These are phyloP conservation scores for Salvelinus alpinus DNA, from an alignment of 2,113 vertebrate genomes.

Conservation along the genomic window DNA sequence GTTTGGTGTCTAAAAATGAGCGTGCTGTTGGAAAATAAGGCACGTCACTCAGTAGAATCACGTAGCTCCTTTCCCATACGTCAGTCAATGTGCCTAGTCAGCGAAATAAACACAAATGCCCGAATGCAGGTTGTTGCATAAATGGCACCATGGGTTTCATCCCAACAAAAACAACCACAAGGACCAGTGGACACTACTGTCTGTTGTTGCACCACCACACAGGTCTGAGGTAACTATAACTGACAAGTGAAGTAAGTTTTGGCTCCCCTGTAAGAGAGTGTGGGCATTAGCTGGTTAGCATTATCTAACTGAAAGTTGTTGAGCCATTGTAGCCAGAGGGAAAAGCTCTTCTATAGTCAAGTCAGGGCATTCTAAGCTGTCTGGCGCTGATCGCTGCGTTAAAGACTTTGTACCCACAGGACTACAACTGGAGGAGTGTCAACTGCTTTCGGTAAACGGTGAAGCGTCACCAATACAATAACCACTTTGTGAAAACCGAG, in stretches of 20 bases:
- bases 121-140: conserved; percentile 54
- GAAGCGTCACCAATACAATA: conserved; percentile 50
- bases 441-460: conserved; percentile 59
- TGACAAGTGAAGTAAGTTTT: neutral
- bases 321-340: conserved; percentile 26
- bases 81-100: conserved; percentile 58
- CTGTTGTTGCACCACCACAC: neutral
- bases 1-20: conserved; percentile 40
- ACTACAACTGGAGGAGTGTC: conserved; percentile 46
- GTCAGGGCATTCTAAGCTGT: neutral
- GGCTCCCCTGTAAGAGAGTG: neutral
- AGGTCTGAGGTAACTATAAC: neutral
- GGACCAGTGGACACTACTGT: conserved; percentile 31
- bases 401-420: neutral
- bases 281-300: neutral
- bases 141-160: conserved; percentile 50
- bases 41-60: conserved; percentile 23
- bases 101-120: conserved; percentile 64
- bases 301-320: conserved; percentile 18
- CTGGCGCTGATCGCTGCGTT: neutral
- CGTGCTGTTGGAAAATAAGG: conserved; percentile 47
- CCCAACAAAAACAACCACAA: conserved; percentile 62
- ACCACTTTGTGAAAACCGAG: conserved; percentile 51
- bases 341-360: neutral
- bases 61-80: conserved; percentile 58